Base-by-base conservation (phyloP, 2,113 vertebrate species). In the Centropus bengalensis region DNA sequence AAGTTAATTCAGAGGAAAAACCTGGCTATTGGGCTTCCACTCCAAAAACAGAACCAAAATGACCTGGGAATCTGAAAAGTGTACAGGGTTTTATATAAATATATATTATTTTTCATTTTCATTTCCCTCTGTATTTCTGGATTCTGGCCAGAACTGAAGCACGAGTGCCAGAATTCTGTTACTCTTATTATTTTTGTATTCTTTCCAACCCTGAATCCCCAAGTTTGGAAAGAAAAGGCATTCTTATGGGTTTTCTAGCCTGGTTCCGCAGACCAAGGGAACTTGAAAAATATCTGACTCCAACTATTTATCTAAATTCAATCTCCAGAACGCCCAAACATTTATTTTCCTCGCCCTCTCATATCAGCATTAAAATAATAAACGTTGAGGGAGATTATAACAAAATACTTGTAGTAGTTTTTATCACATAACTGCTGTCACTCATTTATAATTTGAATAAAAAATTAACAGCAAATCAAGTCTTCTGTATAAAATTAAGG, bases 131-230 rank as follows among this genome's bases (percentile, higher is more conserved):
- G 0, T 73, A 40, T 59, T 89, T 79, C 82, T 89, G 89, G 91
- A 67, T 86, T 76, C 49, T 36, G 54, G 44, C 62, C 86, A 96
- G 69, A 77, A 81, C 19, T 67, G 76, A 88, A 68, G 64, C 67
- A 86, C 28, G 85, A 88, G 56, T 77, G 71, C 91, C 89, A 90
- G 76, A 94, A 89, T 28, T 76, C n/a, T 2, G 0, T 84, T 94
- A 52, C 78, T 81, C 64, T 52, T 95, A 70, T 94, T 96, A 89
- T 91, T 96, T 73, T 86, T 96, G 88, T 71, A 64, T 38, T 88
- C 66, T 60, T 94, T 95, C 94, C 94, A 96, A 64, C n/a, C 26
- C 45, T 56, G 68, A 91, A 93, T 86, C 71, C 56, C 21, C 44
- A 60, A 58, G 33, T 86, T 88, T 81, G 82, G 82, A 86, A 92